Conservation (phyloP, 2,113 vertebrate genomes). For the Conger conger region DNA sequence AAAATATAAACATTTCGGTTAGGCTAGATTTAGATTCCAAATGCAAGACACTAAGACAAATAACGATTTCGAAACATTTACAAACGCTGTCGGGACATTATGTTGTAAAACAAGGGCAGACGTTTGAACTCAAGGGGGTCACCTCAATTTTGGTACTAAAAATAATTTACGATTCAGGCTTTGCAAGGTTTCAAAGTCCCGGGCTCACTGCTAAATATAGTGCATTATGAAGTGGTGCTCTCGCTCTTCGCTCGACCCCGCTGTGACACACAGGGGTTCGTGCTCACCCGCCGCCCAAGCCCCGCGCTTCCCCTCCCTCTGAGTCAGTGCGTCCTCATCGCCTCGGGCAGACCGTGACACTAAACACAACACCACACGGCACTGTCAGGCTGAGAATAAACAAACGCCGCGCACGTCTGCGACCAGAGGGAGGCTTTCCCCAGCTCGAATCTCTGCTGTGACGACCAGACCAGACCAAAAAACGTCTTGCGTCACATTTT, state of each 20-base stretch:
- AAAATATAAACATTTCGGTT: no score
- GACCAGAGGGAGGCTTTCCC: neutral
- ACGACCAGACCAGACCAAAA: neutral
- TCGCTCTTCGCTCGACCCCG: neutral
- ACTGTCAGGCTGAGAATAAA: neutral
- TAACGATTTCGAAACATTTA: neutral
- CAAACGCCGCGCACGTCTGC: neutral
- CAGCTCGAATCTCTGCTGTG: neutral
- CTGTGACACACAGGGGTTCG: neutral
- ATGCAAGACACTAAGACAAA: neutral
- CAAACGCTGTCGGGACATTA: neutral
- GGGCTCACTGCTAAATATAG: neutral
- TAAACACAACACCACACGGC: neutral
- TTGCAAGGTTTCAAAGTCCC: neutral
- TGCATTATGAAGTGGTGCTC: neutral
- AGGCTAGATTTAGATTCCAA: neutral
- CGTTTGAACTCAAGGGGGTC: conserved; percentile 4
- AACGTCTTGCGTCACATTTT: neutral
- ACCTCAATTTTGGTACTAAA: neutral
- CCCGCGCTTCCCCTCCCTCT: neutral
- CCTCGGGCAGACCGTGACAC: neutral
- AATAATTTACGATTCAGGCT: conserved; percentile 1
- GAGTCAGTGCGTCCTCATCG: neutral
- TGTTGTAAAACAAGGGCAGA: neutral
- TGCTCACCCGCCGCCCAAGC: neutral